Percentiles rank a stretch among this genome's conserved stretches.
Conservation (phyloP, 2,113 vertebrate species). For the Polypterus bichir region DNA sequence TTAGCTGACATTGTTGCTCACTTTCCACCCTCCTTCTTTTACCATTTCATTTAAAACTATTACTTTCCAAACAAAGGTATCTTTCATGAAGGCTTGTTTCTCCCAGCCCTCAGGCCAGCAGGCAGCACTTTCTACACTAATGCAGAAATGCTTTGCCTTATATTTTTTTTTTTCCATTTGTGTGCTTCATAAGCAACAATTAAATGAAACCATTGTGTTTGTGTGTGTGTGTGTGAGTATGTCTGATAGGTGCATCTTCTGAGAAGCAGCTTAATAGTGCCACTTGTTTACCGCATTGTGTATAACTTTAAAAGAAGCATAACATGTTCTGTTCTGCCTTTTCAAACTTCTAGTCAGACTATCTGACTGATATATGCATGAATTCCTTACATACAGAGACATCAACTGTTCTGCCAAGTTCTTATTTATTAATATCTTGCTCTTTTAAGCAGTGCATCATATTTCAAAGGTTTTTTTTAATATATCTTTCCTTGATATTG, state of each 20-base stretch:
- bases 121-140: background rate
- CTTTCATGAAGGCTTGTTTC: background rate
- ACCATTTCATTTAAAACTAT: background rate
- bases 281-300: background rate
- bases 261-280: background rate
- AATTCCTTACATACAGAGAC: background rate
- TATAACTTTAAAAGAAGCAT: background rate
- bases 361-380: background rate
- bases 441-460: background rate
- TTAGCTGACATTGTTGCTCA: background rate
- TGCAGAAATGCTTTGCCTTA: background rate
- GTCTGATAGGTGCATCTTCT: background rate
- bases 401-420: background rate
- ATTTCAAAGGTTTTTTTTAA: background rate
- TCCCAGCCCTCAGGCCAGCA: background rate
- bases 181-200: background rate
- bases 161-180: background rate
- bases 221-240: background rate
- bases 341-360: background rate
- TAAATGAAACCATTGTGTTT: background rate
- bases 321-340: background rate
- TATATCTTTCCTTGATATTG: background rate
- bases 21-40: background rate
- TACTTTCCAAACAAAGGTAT: background rate
- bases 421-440: background rate